Conservation (phyloP, 2,888 invertebrate species). For the Hirtodrosophila trivittata region DNA sequence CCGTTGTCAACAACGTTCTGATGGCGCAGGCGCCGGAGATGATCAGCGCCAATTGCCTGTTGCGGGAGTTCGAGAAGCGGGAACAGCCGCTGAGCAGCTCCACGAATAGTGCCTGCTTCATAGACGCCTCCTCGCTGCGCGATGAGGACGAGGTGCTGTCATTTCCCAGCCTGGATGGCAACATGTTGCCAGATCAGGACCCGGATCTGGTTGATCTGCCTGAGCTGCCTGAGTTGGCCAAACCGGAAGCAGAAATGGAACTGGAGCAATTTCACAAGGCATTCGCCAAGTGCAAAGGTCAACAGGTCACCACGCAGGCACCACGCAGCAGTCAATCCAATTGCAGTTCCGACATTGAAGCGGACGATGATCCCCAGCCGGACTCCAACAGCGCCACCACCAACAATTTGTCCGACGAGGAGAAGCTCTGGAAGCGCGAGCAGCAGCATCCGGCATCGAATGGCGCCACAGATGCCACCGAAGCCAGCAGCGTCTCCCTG, state of each 20-base stretch:
- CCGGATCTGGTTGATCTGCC: neutral
- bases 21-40: slow-evolving; percentile 30
- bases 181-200: slow-evolving; percentile 25
- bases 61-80: slow-evolving; percentile 67
- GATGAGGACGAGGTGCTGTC: slow-evolving; percentile 87
- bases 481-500: slow-evolving; percentile 70
- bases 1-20: neutral
- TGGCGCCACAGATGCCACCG: slow-evolving; percentile 50
- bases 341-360: slow-evolving; percentile 73
- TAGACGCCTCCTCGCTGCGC: slow-evolving; percentile 90
- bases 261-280: slow-evolving; percentile 83
- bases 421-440: slow-evolving; percentile 81
- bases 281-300: slow-evolving; percentile 81
- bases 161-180: slow-evolving; percentile 73
- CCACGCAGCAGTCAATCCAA: slow-evolving; percentile 52
- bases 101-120: slow-evolving; percentile 87
- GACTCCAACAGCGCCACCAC: slow-evolving; percentile 57
- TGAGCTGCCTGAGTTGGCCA: slow-evolving; percentile 42
- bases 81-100: slow-evolving; percentile 78
- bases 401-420: slow-evolving; percentile 82
- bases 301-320: slow-evolving; percentile 33
- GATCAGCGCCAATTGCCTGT: slow-evolving; percentile 65
- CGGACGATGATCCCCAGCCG: slow-evolving; percentile 33
- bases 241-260: slow-evolving; percentile 70
- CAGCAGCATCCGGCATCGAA: slow-evolving; percentile 42